Percentiles rank a stretch among this genome's conserved stretches.
Conservation (phyloP, 2,797 vertebrate genomes). For the Zalophus californianus region DNA sequence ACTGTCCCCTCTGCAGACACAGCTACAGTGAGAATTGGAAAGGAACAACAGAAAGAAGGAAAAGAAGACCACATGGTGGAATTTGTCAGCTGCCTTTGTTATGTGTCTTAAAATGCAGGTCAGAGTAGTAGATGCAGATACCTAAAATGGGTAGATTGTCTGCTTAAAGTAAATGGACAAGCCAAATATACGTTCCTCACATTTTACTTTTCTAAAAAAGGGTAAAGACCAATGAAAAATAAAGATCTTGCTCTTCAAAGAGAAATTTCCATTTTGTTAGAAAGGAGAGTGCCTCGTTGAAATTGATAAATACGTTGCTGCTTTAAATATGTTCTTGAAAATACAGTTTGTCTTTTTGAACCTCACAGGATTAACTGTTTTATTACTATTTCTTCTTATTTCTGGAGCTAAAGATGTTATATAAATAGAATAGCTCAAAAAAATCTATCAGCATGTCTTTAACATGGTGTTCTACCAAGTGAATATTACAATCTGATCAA, state of each 20-base stretch:
- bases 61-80: neutral
- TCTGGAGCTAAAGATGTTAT: constrained; percentile 48
- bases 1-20: neutral
- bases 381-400: constrained; percentile 42
- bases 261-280: constrained; percentile 68
- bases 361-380: neutral
- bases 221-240: neutral
- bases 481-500: constrained; percentile 23
- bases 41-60: neutral
- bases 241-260: constrained; percentile 44
- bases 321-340: constrained; percentile 54
- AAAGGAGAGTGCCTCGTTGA: constrained; percentile 62
- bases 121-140: constrained; percentile 14
- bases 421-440: constrained; percentile 17
- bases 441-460: constrained; percentile 34
- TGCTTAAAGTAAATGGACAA: constrained; percentile 33
- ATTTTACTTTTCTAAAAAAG: constrained; percentile 11
- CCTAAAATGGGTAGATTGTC: neutral
- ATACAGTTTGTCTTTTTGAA: constrained; percentile 35
- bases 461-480: constrained; percentile 47
- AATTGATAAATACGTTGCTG: constrained; percentile 2
- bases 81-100: constrained; percentile 14
- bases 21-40: neutral
- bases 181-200: neutral
- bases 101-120: constrained; percentile 22